Evolutionary conservation across 2,888 invertebrate genomes (phyloP), one percentile per base, ranked within the genome.

Genomic region (Operophtera brumata): DNA sequence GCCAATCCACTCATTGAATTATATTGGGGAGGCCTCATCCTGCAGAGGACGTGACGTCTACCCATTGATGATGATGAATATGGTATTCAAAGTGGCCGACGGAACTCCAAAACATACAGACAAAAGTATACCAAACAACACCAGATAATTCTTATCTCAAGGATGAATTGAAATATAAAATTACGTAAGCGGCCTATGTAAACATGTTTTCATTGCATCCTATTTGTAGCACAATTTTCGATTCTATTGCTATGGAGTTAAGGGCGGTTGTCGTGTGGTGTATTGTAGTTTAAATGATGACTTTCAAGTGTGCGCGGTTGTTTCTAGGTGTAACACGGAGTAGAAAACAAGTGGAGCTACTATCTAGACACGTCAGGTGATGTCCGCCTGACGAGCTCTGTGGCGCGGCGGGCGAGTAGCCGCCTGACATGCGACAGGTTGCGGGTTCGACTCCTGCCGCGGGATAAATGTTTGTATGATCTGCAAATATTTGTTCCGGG

Each of bases 101-200:
- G 34, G 54, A 50, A 47, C 54, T 32, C 52, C 30, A 41, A 54
- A 34, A n/a, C 20, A 11, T n/a, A n/a, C 42, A 58, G 47, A 55
- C 32, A 60, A 56, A 47, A 55, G 65, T 61, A 63, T 47, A 66
- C 62, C 48, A 37, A 51, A 46, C 62, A 57, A 59, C 47, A 20
- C 20, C 20, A 68, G 73, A 77, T 78, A 77, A 65, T 67, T 50
- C 53, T 63, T 81, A 80, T 80, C 78, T 73, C 75, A 73, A 76
- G 80, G 75, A 73, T 77, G 71, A 73, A 76, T 75, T 66, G 72
- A 75, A 75, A 74, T 70, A 71, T 63, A 64, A 47, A 47, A 53
- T 73, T 74, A 73, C 73, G 70, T 73, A 72, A 73, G 65, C 64
- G 46, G 54, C 46, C 47, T 61, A 47, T 57, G 75, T 75, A 77